Evolutionary conservation across 2,797 vertebrate genomes (phyloP), one percentile per base, ranked within the genome.

Genomic region (Dromococcyx pavoninus): DNA sequence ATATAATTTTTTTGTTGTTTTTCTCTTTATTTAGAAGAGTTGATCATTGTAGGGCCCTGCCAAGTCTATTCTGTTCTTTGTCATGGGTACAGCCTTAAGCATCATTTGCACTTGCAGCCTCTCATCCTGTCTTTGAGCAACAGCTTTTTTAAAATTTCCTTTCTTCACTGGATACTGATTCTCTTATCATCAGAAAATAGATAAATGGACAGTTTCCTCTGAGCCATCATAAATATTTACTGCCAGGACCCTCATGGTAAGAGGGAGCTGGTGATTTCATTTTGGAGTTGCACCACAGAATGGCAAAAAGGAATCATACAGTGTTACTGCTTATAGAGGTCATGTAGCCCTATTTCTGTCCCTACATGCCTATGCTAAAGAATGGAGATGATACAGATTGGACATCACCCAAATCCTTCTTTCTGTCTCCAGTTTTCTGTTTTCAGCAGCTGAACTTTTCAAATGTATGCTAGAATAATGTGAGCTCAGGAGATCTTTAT

Each of bases 401-500:
- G 81, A 64, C 24, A 9, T 48, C 75, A 88, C 69, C 85, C 96
- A 94, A 86, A 67, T 27, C 21, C 65, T 76, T 56, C 56, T 95
- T 54, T 91, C 75, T 70, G n/a, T 92, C 75, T 94, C 35, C 79
- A 88, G 50, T 73, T 92, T 60, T 82, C 93, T 93, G 73, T 43
- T 93, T 88, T 41, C 82, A 91, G 70, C 73, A 86, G 78, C 78
- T 0, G 0, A 79, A 86, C 15, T 81, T 93, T 95, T 93, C 39
- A 88, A 84, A 83, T 87, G 69, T 57, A 50, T 94, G 27, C 65
- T 14, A 57, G 74, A 89, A 76, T 80, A 91, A 84, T 41, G 58
- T 62, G 82, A 95, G 69, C 91, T 96, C 41, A 4, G 85, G 88
- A 95, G 67, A 89, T 70, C n/a, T 90, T 92, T 88, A 79, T 87